These are phyloP conservation scores for Dryobates pubescens DNA, from an alignment of 2,797 vertebrate species.

Conservation along the genomic window DNA sequence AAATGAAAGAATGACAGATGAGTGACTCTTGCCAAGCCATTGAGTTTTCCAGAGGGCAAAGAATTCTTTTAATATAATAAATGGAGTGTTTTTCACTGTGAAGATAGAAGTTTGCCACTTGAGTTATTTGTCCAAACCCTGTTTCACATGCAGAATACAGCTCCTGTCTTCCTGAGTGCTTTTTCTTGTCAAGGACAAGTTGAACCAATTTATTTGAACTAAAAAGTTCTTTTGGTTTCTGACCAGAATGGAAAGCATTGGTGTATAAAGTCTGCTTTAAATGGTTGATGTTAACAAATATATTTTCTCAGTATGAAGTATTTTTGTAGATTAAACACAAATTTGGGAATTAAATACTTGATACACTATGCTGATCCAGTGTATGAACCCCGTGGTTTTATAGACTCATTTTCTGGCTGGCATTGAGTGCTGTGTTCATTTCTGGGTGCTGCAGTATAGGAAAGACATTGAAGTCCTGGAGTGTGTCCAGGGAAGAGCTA, in stretches of 20 bases:
- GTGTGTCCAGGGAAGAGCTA: too few relatives aligned
- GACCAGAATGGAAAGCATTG: neutral
- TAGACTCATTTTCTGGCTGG: neutral
- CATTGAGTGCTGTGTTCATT: too few relatives aligned
- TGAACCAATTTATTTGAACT: neutral
- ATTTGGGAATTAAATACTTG: neutral
- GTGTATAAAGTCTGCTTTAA: neutral
- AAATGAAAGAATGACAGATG: neutral
- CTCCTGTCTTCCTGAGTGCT: neutral
- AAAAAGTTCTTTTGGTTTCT: constrained; percentile 8
- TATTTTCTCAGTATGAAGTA: neutral
- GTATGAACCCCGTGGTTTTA: neutral
- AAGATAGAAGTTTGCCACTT: neutral
- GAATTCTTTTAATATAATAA: neutral
- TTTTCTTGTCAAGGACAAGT: constrained; percentile 9
- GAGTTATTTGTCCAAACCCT: neutral
- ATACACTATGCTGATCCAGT: neutral
- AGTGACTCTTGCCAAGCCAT: neutral
- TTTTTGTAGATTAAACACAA: neutral
- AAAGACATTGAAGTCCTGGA: too few relatives aligned
- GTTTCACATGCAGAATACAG: constrained; percentile 14
- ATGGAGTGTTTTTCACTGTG: neutral
- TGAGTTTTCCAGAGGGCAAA: neutral
- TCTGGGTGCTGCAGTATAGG: too few relatives aligned
- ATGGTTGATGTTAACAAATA: neutral